phyloP scores from a whole-genome alignment of 2,888 invertebrate genomes.

The Drosophila pseudotakahashii region DNA sequence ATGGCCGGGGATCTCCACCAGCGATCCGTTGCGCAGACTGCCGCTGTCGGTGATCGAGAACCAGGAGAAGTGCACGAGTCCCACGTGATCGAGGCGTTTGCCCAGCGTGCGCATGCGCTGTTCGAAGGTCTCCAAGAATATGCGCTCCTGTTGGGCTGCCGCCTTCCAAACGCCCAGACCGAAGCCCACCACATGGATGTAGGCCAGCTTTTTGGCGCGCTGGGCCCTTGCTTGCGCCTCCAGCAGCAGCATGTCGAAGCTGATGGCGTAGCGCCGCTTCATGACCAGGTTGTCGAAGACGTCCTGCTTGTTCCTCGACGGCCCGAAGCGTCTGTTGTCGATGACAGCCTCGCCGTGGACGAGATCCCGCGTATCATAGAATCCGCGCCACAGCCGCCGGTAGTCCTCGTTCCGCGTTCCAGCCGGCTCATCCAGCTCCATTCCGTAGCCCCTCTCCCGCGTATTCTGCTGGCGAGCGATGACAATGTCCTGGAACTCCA shows the following conservation, averaged over 20 bases:
- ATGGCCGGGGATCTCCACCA: slow-evolving; percentile 69
- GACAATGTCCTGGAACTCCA: slow-evolving; percentile 86
- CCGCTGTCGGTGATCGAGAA: slow-evolving; percentile 85
- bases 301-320: slow-evolving; percentile 67
- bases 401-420: slow-evolving; percentile 63
- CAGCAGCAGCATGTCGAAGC: slow-evolving; percentile 87
- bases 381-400: slow-evolving; percentile 72
- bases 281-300: slow-evolving; percentile 82
- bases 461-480: slow-evolving; percentile 85
- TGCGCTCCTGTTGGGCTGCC: slow-evolving; percentile 86
- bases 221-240: slow-evolving; percentile 87
- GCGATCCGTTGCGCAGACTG: slow-evolving; percentile 84
- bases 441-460: slow-evolving; percentile 84
- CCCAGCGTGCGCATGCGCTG: slow-evolving; percentile 86
- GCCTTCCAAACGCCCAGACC: slow-evolving; percentile 89
- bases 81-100: slow-evolving; percentile 85
- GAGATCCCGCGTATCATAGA: slow-evolving; percentile 73
- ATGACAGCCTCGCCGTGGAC: slow-evolving; percentile 61
- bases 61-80: slow-evolving; percentile 89
- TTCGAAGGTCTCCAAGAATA: slow-evolving; percentile 88
- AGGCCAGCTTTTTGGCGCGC: slow-evolving; percentile 85
- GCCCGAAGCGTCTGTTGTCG: slow-evolving; percentile 75
- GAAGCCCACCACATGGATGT: slow-evolving; percentile 88
- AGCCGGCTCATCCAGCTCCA: slow-evolving; percentile 5
- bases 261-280: slow-evolving; percentile 85